These are phyloP conservation scores for Lepidochrysops patricia DNA, from an alignment of 2,888 invertebrate species.

Conservation along the genomic window DNA sequence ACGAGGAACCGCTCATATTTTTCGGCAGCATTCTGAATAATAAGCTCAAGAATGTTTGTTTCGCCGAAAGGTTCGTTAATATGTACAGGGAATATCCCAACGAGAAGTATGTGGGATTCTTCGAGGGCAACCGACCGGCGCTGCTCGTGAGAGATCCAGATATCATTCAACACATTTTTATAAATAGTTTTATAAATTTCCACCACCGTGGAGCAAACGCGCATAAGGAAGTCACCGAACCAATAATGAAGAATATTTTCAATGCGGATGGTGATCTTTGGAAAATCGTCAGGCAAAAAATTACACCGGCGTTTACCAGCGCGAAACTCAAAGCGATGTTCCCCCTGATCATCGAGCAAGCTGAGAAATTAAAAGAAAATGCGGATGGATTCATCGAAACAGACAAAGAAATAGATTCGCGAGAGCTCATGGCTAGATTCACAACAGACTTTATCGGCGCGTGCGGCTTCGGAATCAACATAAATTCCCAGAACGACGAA, in stretches of 20 bases:
- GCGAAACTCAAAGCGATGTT: slow-evolving; percentile 54
- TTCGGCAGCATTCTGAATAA: slow-evolving; percentile 42
- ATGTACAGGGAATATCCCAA: slow-evolving; percentile 25
- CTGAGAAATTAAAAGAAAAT: slow-evolving; percentile 36
- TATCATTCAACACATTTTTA: slow-evolving; percentile 39
- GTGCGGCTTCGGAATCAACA: slow-evolving; percentile 39
- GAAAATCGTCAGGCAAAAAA: slow-evolving; percentile 46
- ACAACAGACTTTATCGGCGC: slow-evolving; percentile 43
- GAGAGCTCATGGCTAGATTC: slow-evolving; percentile 39
- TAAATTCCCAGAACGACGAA: slow-evolving; percentile 34
- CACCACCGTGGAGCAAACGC: slow-evolving; percentile 22
- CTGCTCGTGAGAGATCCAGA: slow-evolving; percentile 46
- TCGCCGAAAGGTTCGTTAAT: slow-evolving; percentile 32
- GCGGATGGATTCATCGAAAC: slow-evolving; percentile 22
- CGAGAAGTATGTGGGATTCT: slow-evolving; percentile 47
- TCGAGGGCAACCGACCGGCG: slow-evolving; percentile 41
- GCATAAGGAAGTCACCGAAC: slow-evolving; percentile 24
- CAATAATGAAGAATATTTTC: slow-evolving; percentile 41
- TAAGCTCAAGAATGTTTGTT: slow-evolving; percentile 31
- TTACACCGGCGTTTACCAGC: slow-evolving; percentile 52
- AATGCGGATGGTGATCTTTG: slow-evolving; percentile 47
- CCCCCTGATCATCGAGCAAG: slow-evolving; percentile 46
- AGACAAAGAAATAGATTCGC: slow-evolving; percentile 26
- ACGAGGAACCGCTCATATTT: slow-evolving; percentile 37
- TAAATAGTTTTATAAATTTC: slow-evolving; percentile 42